Evolutionary conservation across 2,888 invertebrate genomes (phyloP), one percentile per base, ranked within the genome.

Genomic region (Cryptus armator): DNA sequence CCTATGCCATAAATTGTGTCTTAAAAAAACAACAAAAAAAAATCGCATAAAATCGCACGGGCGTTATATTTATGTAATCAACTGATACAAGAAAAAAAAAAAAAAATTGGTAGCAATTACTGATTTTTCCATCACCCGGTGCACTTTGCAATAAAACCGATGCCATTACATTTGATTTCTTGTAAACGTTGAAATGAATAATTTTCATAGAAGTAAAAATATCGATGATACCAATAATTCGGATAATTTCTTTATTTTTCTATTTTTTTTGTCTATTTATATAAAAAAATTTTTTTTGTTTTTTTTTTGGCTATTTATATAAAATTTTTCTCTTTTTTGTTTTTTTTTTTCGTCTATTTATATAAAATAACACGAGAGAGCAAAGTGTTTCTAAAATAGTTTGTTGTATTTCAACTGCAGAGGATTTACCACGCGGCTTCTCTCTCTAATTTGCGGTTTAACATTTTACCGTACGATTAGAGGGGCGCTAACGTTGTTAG

Each of bases 371-470:
- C 24, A 24, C 10, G 56, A 10, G 19, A 10, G 19, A 3, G 24
- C 56, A 56, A 24, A 12, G 56, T 56, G 56, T 19, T 19, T 56
- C 24, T 56, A 56, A 24, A 10, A 56, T 56, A 56, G 19, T 56
- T 24, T 56, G 56, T 56, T 64, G 43, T 70, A 84, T 80, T 66
- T 19, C n/a, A 19, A n/a, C 46, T 10, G 43, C 12, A 48, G 53
- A 59, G 29, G 43, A 48, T 46, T 19, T 37, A 24, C 24, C 24
- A 3, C 32, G 46, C 16, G 46, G 53, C 46, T 24, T 24, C 75
- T 81, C 67, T 29, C 14, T 62, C 62, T 71, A 81, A 81, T 86
- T 84, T 81, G 83, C 71, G 83, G 83, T 86, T 84, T 81, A 75
- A 84, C 76, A 67, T 59, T 79, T 81, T 80, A 66, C 66, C 75